Evolutionary conservation across 2,888 invertebrate genomes (phyloP).

Genomic region (Coenonympha arcania): DNA sequence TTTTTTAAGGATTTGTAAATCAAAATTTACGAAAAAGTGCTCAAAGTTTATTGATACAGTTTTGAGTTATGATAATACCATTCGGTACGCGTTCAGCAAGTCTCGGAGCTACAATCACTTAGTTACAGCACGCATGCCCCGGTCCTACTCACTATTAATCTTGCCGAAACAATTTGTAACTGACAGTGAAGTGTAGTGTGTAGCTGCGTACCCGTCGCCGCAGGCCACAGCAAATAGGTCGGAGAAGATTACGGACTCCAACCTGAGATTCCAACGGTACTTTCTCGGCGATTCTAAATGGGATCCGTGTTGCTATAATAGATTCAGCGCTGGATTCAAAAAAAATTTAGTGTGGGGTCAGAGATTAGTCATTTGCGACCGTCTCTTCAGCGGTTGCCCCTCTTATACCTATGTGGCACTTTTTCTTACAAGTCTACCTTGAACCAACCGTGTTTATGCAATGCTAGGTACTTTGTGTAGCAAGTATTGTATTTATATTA

Average conservation of each 20-base stretch:
- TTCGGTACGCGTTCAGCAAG: background rate
- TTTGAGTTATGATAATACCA: background rate
- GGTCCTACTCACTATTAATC: slow-evolving; percentile 3
- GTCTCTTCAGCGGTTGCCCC: too few relatives aligned
- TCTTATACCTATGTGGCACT: too few relatives aligned
- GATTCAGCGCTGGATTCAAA: too few relatives aligned
- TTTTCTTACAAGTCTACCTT: too few relatives aligned
- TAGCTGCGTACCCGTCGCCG: too few relatives aligned
- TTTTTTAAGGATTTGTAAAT: background rate
- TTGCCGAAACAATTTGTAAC: slow-evolving; percentile 11
- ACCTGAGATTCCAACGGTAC: slow-evolving; percentile 10
- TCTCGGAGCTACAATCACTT: slow-evolving; percentile 9
- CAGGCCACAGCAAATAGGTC: slow-evolving; percentile 4
- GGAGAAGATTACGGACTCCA: slow-evolving; percentile 8
- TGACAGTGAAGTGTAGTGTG: slow-evolving; percentile 4
- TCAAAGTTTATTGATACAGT: background rate
- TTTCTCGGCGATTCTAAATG: background rate
- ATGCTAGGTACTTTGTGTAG: too few relatives aligned
- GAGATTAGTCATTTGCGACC: too few relatives aligned
- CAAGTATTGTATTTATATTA: too few relatives aligned
- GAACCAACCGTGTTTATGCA: too few relatives aligned
- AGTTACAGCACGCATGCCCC: slow-evolving; percentile 3
- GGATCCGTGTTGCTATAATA: too few relatives aligned
- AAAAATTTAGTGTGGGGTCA: too few relatives aligned
- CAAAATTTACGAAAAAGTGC: background rate